Evolutionary conservation across 2,797 vertebrate genomes (phyloP).

Genomic region (Crenuchus spilurus): DNA sequence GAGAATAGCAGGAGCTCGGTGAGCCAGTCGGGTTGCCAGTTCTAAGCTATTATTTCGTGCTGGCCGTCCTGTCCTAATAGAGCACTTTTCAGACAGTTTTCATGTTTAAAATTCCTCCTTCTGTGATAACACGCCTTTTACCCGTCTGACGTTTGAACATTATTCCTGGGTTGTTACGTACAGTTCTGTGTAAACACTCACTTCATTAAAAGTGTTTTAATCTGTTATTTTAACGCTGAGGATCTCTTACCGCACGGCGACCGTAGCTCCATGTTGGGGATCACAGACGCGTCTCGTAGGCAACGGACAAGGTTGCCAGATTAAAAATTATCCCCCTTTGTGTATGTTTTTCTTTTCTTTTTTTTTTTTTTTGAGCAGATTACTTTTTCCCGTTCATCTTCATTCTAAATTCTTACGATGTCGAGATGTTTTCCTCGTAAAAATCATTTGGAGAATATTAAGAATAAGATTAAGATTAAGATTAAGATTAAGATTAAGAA

Average conservation of each 20-base stretch:
- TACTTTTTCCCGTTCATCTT: no score
- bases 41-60: slow-evolving; percentile 1
- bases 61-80: background rate
- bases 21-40: background rate
- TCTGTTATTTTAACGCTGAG: background rate
- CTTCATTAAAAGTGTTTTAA: background rate
- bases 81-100: background rate
- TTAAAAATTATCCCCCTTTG: no score
- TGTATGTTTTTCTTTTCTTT: no score
- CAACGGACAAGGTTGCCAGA: slow-evolving; percentile 66
- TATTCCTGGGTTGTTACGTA: background rate
- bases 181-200: background rate
- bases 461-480: no score
- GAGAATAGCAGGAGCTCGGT: no score
- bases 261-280: slow-evolving; percentile 58
- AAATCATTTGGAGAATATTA: no score
- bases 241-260: slow-evolving; percentile 1
- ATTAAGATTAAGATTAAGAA: no score
- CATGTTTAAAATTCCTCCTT: background rate
- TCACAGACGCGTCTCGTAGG: slow-evolving; percentile 70
- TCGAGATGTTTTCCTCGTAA: no score
- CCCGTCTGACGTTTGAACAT: background rate
- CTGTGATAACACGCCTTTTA: background rate
- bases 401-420: no score
- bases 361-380: no score